A percentile compares a stretch with the other conserved stretches of the same genome.
phyloP scores from a whole-genome alignment of 2,113 vertebrate species.

The Gobiocypris rarus region DNA sequence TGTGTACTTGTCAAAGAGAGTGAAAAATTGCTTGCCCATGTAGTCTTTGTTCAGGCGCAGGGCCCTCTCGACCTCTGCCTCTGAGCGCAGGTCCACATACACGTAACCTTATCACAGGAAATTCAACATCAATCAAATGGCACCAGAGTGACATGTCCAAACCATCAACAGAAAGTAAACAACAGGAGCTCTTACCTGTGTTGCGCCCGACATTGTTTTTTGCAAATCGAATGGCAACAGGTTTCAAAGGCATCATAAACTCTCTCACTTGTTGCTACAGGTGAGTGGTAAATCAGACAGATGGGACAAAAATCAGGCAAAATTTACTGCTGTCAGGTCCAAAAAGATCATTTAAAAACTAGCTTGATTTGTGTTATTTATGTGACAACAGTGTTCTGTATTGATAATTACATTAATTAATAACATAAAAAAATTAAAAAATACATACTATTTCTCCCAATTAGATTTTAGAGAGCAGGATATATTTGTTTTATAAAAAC shows the following conservation, averaged over 20 bases:
- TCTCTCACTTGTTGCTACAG: conserved; percentile 86
- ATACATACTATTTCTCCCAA: not conserved
- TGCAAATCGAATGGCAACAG: conserved; percentile 85
- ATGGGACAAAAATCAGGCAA: not conserved
- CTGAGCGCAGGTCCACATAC: conserved; percentile 88
- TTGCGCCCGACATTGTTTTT: conserved; percentile 83
- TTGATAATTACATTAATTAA: too few species aligned
- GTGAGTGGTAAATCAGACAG: conserved; percentile 15
- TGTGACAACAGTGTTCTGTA: too few species aligned
- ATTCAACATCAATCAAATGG: not conserved
- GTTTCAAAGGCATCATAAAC: conserved; percentile 89
- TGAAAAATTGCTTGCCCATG: conserved; percentile 77
- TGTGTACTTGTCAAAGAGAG: not conserved
- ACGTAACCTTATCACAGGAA: conserved; percentile 81
- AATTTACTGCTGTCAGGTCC: not conserved
- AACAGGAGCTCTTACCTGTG: conserved; percentile 73
- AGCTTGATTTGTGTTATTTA: too few species aligned
- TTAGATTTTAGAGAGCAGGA: not conserved
- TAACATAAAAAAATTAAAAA: too few species aligned
- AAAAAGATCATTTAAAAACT: not conserved
- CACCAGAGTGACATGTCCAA: not conserved
- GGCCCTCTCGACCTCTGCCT: conserved; percentile 86
- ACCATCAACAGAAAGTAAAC: not conserved
- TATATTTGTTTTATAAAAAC: not conserved
- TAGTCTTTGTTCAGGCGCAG: conserved; percentile 90